A percentile compares a stretch with the other conserved stretches of the same genome.
Evolutionary conservation across 2,113 vertebrate species (phyloP).

Genomic region (Cepphus grylle): DNA sequence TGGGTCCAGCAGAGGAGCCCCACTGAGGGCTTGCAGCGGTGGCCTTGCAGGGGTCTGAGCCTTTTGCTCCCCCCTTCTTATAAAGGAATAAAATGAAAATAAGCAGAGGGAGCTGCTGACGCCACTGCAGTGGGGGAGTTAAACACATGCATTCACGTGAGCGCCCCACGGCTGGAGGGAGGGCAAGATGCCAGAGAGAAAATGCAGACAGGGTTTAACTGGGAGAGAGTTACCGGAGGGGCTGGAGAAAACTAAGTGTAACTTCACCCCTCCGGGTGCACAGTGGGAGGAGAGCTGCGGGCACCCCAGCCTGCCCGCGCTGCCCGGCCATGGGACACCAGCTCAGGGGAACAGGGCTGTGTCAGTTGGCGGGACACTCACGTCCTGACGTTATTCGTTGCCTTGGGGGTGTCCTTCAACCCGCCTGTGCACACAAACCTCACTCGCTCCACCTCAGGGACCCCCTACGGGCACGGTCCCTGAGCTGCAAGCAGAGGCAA

Average conservation of each 20-base stretch:
- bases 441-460: background rate
- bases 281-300: background rate
- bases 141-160: background rate
- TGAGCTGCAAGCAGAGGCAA: background rate
- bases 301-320: background rate
- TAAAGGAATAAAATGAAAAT: background rate
- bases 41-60: background rate
- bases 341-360: fast-evolving
- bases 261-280: background rate
- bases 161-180: background rate
- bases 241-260: background rate
- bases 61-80: background rate
- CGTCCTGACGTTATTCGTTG: background rate
- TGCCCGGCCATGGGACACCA: background rate
- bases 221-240: background rate
- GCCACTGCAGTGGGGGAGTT: background rate
- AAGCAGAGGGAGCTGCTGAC: background rate
- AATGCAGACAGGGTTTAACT: background rate
- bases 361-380: background rate
- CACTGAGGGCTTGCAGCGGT: background rate
- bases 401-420: background rate
- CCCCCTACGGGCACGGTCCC: background rate
- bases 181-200: background rate
- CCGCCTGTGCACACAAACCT: background rate
- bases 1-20: background rate